phyloP scores from a whole-genome alignment of 2,797 vertebrate species.

The Neosalanx taihuensis region DNA sequence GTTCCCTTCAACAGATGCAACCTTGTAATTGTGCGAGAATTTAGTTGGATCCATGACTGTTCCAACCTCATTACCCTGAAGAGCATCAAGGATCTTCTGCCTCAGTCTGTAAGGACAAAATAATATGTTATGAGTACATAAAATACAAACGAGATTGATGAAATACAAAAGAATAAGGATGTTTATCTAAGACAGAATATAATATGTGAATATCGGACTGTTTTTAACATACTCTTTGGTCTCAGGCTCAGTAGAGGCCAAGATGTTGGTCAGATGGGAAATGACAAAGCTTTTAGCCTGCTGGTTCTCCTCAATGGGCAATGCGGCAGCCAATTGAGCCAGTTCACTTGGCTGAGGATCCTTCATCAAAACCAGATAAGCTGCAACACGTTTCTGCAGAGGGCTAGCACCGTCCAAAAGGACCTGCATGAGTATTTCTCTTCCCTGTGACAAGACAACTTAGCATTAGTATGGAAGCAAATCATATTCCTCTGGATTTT shows the following conservation, averaged over 20 bases:
- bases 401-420: conserved; percentile 70
- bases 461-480: not conserved
- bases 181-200: not conserved
- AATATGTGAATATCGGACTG: not conserved
- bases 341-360: conserved; percentile 76
- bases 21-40: conserved; percentile 84
- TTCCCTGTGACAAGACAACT: conserved; percentile 67
- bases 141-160: not conserved
- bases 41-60: conserved; percentile 74
- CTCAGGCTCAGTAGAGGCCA: conserved; percentile 75
- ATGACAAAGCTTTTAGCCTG: conserved; percentile 88
- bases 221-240: conserved; percentile 76
- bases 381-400: conserved; percentile 85
- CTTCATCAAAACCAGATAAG: conserved; percentile 92
- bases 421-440: conserved; percentile 73
- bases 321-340: conserved; percentile 61
- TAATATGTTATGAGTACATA: not conserved
- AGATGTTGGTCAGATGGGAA: conserved; percentile 87
- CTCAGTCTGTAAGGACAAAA: conserved; percentile 72
- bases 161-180: not conserved
- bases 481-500: not conserved
- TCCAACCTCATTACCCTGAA: conserved; percentile 77
- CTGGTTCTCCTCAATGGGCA: conserved; percentile 71
- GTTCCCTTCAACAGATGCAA: conserved; percentile 82
- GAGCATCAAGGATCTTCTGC: conserved; percentile 70